A percentile compares a stretch with the other conserved stretches of the same genome.
These are phyloP conservation scores for Poeciliopsis occidentalis DNA, from an alignment of 2,113 vertebrate genomes.

Conservation along the genomic window DNA sequence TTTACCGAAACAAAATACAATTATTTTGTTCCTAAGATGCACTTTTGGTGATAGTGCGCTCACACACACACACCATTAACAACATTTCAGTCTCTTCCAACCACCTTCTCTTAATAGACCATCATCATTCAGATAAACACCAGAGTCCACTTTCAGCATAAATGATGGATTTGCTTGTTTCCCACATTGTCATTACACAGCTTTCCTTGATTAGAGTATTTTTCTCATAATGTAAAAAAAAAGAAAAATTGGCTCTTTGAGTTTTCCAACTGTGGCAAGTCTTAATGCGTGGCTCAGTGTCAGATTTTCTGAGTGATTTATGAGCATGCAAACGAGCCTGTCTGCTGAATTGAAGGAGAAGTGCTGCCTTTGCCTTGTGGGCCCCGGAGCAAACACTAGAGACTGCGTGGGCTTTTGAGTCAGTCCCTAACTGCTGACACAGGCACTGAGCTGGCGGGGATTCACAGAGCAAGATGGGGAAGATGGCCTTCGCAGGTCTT, in stretches of 20 bases:
- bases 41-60: constrained; percentile 70
- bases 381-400: constrained; percentile 42
- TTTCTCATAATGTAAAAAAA: constrained; percentile 38
- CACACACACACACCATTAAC: constrained; percentile 12
- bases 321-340: constrained; percentile 77
- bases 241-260: constrained; percentile 47
- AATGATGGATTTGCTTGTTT: constrained; percentile 15
- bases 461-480: constrained; percentile 59
- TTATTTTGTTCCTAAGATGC: constrained; percentile 62
- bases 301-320: constrained; percentile 73
- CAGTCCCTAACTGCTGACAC: constrained; percentile 75
- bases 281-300: constrained; percentile 57
- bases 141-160: constrained; percentile 47
- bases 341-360: constrained; percentile 65
- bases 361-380: constrained; percentile 59
- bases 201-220: constrained; percentile 19
- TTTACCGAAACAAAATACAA: constrained; percentile 15
- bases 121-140: constrained; percentile 11
- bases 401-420: constrained; percentile 62
- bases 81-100: constrained; percentile 20
- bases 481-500: constrained; percentile 73
- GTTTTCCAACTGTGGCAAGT: constrained; percentile 40
- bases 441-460: constrained; percentile 63
- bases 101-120: constrained; percentile 26
- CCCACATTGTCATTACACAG: not conserved